These are phyloP conservation scores for Iguana delicatissima DNA, from an alignment of 2,797 vertebrate species.

Conservation along the genomic window DNA sequence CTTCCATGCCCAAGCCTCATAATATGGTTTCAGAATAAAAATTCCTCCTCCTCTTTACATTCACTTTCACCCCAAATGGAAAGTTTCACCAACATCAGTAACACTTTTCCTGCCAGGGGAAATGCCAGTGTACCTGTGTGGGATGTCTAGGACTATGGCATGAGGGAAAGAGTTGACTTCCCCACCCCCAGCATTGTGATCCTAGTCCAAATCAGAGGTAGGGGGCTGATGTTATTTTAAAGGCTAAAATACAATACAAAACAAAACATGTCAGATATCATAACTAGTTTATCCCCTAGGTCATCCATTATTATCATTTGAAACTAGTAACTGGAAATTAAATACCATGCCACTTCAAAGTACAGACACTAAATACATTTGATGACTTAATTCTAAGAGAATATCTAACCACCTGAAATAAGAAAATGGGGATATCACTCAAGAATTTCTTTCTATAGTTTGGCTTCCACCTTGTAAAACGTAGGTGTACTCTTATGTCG, in stretches of 20 bases:
- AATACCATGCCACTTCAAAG: not conserved
- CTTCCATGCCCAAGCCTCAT: not conserved
- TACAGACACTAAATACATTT: conserved; percentile 3
- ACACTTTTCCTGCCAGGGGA: not conserved
- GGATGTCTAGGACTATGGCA: not conserved
- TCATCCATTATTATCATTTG: conserved; percentile 26
- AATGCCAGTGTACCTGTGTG: not conserved
- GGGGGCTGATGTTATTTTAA: not conserved
- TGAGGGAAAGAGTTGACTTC: too few species aligned
- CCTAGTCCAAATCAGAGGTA: not conserved
- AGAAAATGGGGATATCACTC: not conserved
- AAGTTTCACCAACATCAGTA: not conserved
- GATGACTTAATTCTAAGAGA: not conserved
- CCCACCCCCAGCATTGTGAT: not conserved
- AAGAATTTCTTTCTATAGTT: conserved; percentile 19
- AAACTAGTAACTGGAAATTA: conserved; percentile 18
- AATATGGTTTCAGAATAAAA: not conserved
- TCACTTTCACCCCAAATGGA: not conserved
- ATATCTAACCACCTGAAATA: conserved; percentile 6
- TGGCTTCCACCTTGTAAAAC: conserved; percentile 18
- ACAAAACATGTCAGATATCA: not conserved
- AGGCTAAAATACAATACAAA: not conserved
- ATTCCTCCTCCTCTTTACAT: not conserved
- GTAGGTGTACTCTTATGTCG: conserved; percentile 19
- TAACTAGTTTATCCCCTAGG: not conserved